Conservation (phyloP, 2,113 vertebrate genomes). For the Strix uralensis region DNA sequence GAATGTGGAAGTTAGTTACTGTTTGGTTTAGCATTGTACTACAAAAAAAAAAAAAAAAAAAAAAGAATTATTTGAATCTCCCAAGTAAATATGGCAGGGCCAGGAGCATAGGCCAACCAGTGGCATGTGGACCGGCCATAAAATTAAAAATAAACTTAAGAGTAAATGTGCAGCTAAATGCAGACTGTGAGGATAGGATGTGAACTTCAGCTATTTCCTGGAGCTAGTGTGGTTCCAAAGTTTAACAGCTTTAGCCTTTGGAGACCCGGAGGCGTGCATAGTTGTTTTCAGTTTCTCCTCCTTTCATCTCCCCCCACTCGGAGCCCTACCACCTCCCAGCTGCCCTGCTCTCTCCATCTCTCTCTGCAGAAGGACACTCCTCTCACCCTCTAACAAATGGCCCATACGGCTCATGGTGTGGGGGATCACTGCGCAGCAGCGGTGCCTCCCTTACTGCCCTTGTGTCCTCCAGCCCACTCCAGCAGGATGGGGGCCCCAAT, state of each 20-base stretch:
- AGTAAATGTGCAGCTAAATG: conserved; percentile 62
- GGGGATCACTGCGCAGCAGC: background rate
- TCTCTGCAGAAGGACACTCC: conserved; percentile 10
- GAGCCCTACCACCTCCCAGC: conserved; percentile 30
- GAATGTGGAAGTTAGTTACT: background rate
- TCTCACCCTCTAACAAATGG: background rate
- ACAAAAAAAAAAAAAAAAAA: background rate
- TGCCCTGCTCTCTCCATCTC: background rate
- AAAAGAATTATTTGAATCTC: background rate
- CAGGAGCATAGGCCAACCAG: background rate
- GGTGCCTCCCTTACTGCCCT: background rate
- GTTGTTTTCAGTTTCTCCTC: conserved; percentile 59
- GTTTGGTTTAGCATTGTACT: background rate
- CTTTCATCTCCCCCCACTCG: conserved; percentile 61
- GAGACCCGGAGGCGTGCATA: conserved; percentile 64
- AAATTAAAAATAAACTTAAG: conserved; percentile 65
- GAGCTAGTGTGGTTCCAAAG: conserved; percentile 47
- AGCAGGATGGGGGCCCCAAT: fast-evolving
- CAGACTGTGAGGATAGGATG: conserved; percentile 59
- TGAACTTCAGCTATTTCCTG: conserved; percentile 69
- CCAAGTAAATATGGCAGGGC: background rate
- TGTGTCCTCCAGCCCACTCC: fast-evolving
- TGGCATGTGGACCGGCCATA: background rate
- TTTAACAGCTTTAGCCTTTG: conserved; percentile 70
- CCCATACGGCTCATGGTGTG: background rate